phyloP scores from a whole-genome alignment of 1,140 invertebrate genomes.

The Paramacrobiotus metropolitanus region DNA sequence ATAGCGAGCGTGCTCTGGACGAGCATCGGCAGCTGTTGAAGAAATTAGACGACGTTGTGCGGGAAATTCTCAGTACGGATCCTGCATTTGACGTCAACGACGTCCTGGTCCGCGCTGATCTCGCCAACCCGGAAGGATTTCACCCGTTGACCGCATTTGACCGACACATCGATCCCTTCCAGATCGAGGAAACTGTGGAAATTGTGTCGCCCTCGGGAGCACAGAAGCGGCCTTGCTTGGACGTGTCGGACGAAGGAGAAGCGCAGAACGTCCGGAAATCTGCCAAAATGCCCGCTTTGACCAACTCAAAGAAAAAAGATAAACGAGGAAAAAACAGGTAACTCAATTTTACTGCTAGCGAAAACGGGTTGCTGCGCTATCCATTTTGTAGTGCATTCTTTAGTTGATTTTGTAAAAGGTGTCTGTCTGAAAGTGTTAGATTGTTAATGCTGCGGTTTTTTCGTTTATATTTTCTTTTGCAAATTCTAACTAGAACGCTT shows the following conservation, averaged over 20 bases:
- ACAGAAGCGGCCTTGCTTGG: not conserved
- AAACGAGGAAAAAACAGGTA: too few relatives aligned
- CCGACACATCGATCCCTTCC: not conserved
- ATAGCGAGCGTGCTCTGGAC: not conserved
- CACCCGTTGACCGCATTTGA: not conserved
- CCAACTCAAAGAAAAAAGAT: too few relatives aligned
- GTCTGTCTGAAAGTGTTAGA: too few relatives aligned
- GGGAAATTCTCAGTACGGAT: not conserved
- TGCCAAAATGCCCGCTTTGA: too few relatives aligned
- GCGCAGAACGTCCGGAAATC: not conserved
- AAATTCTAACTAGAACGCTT: too few relatives aligned
- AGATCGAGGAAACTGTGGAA: not conserved
- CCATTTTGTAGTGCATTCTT: too few relatives aligned
- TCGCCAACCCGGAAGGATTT: not conserved
- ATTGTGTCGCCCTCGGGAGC: not conserved
- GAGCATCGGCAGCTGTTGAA: not conserved
- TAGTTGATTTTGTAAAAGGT: too few relatives aligned
- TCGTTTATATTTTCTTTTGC: too few relatives aligned
- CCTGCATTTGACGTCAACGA: not conserved
- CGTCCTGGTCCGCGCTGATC: not conserved
- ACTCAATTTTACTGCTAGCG: too few relatives aligned
- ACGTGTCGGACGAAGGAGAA: not conserved
- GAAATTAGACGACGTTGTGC: not conserved
- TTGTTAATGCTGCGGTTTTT: too few relatives aligned
- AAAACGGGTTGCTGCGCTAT: too few relatives aligned